Evolutionary conservation across 2,113 vertebrate genomes (phyloP), one percentile per base, ranked within the genome.

Genomic region (Hassar affinis): DNA sequence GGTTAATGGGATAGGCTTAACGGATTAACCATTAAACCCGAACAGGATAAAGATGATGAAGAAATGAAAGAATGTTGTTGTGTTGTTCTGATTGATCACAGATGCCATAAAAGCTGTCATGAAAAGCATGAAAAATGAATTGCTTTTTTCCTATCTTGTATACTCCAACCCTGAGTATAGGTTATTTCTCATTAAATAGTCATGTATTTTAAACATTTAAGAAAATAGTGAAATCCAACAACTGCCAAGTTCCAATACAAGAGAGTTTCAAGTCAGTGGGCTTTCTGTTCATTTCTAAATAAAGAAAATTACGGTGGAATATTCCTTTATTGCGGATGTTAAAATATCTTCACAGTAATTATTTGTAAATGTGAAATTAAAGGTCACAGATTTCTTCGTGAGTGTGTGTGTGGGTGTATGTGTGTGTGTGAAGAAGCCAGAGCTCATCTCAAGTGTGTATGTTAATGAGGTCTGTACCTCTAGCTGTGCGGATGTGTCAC

Each of bases 381-480:
- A 76, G 15, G 72, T 54, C 49, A 76, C 4, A 54, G 72, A 27
- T 7, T 18, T 3, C 69, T 47, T 15, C 15, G 69, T 15, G 52
- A 6, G 75, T 77, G 38, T 42, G 38, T 42, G 38, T 42, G 38
- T 42, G 38, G 2, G 38, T 42, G 38, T 42, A 6, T 42, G 38
- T 42, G 74, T 54, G 9, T 49, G 68, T n/a, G 9, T 15, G 3
- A n/a, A 47, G 52, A 30, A 52, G 30, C 45, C 68, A 33, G n/a
- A 79, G 54, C 42, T 85, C 81, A 54, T 49, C 52, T 80, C 27
- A 4, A 79, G 5, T 30, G n/a, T 30, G 62, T 69, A 80, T 69
- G 68, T 33, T 45, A 54, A 77, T 76, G 56, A 52, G 35, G 20
- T 12, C 18, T 76, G 64, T 89, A 94, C 94, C 78, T 94, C 92